Base-by-base conservation (phyloP, 1,140 invertebrate species). In the Galleria mellonella region DNA sequence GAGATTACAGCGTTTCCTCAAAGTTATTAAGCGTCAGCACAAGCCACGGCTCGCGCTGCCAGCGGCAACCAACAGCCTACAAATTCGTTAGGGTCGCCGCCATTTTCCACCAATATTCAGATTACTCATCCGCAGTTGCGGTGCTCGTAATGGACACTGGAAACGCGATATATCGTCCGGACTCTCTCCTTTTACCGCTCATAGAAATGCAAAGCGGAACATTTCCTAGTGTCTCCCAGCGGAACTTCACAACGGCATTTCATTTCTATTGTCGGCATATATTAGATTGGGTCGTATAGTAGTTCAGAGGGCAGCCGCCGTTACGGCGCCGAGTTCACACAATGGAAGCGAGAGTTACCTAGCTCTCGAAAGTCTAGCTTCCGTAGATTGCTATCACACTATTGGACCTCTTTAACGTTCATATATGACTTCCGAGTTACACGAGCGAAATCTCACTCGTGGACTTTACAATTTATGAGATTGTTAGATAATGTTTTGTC, bases 191-290 rank as follows among this genome's bases (percentile, higher is more conserved):
- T 63, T 70, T 62, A 66, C 66, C 60, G 49, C 62, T 58, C 60
- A 72, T 71, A 63, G 68, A 74, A 83, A 83, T 76, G 72, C 76
- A 76, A 65, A 77, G 72, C 79, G 79, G 73, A 83, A 83, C 79
- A 70, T 60, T 81, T 83, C 73, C 76, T 74, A 54, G 55, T 74
- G 55, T 55, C 47, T 31, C 49, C 46, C 49, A 40, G 43, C 50
- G 17, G 45, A 27, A 38, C 32, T 31, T 35, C 44, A 50, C 33
- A 42, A 41, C 52, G 48, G 47, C 27, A 33, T 71, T 65, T 67
- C 62, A 61, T 71, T 74, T 62, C 61, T 56, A 68, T 73, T 72
- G 69, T 74, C 36, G 47, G 47, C 32, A n/a, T 37, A 46, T 23
- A 23, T 23, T 47, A 54, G 54, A 60, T 67, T 67, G 51, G 59